Percentiles rank a stretch among this genome's conserved stretches.
Evolutionary conservation across 2,113 vertebrate species (phyloP).

Genomic region (Casuarius casuarius): DNA sequence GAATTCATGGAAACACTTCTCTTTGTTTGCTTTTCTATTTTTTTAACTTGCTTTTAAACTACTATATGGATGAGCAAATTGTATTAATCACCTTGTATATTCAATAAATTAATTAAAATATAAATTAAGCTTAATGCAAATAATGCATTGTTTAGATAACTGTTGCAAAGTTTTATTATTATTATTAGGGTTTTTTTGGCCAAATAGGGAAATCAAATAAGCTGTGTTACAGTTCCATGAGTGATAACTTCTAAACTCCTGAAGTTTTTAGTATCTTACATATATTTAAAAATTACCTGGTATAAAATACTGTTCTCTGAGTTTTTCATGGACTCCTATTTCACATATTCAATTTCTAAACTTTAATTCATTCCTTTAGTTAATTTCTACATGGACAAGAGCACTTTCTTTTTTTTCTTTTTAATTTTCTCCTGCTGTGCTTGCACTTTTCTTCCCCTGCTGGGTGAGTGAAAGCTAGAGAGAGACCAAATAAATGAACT

Average conservation of each 20-base stretch:
- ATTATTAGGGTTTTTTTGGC: too few species aligned
- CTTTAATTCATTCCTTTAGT: neutral
- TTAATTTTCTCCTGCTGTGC: neutral
- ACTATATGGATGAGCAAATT: neutral
- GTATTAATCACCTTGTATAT: rapidly evolving
- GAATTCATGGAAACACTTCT: neutral
- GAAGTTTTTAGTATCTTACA: neutral
- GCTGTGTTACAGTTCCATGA: neutral
- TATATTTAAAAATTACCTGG: neutral
- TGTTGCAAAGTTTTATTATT: too few species aligned
- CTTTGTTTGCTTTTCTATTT: rapidly evolving
- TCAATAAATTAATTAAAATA: neutral
- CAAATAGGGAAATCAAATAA: neutral
- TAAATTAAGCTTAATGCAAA: neutral
- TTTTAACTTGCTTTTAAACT: neutral
- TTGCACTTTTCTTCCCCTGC: neutral
- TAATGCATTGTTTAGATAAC: neutral
- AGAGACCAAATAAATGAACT: neutral
- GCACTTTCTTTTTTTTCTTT: neutral
- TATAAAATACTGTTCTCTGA: neutral
- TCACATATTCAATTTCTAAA: neutral
- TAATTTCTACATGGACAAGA: neutral
- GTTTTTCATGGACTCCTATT: neutral
- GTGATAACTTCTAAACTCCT: neutral
- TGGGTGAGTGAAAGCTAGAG: neutral